Evolutionary conservation across 2,888 invertebrate genomes (phyloP).

Genomic region (Pristionchus entomophagus): DNA sequence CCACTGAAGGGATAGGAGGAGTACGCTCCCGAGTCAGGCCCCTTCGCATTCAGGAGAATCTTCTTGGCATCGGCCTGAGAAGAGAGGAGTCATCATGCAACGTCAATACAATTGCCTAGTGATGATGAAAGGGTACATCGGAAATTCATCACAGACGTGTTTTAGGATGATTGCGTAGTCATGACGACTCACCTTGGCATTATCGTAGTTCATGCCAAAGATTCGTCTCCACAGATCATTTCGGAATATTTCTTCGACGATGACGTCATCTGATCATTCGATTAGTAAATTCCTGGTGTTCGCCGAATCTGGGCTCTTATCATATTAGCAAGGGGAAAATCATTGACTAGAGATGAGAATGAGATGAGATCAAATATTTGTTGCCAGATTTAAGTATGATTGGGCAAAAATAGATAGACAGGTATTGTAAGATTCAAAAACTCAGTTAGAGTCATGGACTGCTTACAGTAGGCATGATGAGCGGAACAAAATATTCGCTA

Average conservation of each 20-base stretch:
- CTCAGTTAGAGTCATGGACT: too few species aligned
- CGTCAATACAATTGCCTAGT: background rate
- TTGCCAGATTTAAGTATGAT: too few species aligned
- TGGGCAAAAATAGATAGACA: too few species aligned
- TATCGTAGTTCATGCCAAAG: conserved; percentile 46
- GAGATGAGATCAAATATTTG: too few species aligned
- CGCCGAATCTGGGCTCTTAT: background rate
- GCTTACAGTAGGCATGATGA: too few species aligned
- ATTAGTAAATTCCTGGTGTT: background rate
- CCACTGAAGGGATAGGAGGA: conserved; percentile 30
- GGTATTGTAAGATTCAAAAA: too few species aligned
- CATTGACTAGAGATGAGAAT: too few species aligned
- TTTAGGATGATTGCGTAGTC: background rate
- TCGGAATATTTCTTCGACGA: conserved; percentile 38
- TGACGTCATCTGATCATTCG: conserved; percentile 22
- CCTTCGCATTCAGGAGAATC: background rate
- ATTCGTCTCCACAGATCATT: conserved; percentile 45
- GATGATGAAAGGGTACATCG: background rate
- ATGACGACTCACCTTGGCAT: conserved; percentile 41
- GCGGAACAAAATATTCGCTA: too few species aligned
- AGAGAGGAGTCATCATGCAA: background rate
- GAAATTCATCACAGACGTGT: background rate
- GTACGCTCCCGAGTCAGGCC: background rate
- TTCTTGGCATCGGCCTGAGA: conserved; percentile 34
- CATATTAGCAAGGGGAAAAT: background rate